Evolutionary conservation across 2,113 vertebrate species (phyloP), one percentile per base, ranked within the genome.

Genomic region (Campylomormyrus tamandua): DNA sequence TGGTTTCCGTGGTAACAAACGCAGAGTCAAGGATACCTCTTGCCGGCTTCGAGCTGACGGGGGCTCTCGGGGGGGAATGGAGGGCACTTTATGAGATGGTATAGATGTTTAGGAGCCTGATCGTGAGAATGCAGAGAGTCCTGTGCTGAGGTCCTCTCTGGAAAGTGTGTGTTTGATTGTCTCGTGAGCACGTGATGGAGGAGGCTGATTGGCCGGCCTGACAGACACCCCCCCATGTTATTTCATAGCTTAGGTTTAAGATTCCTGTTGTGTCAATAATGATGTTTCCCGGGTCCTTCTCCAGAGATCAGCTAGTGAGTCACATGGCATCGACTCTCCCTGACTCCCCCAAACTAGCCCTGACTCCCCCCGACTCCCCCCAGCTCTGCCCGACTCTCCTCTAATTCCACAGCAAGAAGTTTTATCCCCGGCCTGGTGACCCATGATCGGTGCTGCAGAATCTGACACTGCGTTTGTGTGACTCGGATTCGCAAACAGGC

Each of bases 1-100:
- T 94, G 92, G 95, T 95, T 95, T 94, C 95, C 94, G 95, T 95
- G 93, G 94, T 92, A 90, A 95, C 94, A 42, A 91, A 93, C 87
- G 90, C 90, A 74, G 84, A 84, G 27, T 15, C 35, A n/a, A 56
- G 91, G 92, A 92, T 92, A 89, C 92, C 91, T 93, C 87, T 49
- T 50, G 50, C 80, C 17, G 2, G 31, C 46, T 87, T 53, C 13
- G 27, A 53, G 85, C n/a, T 53, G 45, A 53, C 13, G 42, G 49
- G 48, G 42, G 48, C 49, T 70, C 85, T 56, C 15, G 2, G 27
- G 8, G 19, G 15, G 35, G 45, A 62, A 48, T 58, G 31, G 53
- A 62, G 21, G 39, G 56, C 21, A 35, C 35, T 13, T 13, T 87
- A 39, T 11, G 39, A 88, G 35, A 88, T 35, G 5, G 87, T 42